Percentiles rank a stretch among this genome's conserved stretches.
Conservation (phyloP, 2,797 vertebrate species). For the Danio jaintianensis region DNA sequence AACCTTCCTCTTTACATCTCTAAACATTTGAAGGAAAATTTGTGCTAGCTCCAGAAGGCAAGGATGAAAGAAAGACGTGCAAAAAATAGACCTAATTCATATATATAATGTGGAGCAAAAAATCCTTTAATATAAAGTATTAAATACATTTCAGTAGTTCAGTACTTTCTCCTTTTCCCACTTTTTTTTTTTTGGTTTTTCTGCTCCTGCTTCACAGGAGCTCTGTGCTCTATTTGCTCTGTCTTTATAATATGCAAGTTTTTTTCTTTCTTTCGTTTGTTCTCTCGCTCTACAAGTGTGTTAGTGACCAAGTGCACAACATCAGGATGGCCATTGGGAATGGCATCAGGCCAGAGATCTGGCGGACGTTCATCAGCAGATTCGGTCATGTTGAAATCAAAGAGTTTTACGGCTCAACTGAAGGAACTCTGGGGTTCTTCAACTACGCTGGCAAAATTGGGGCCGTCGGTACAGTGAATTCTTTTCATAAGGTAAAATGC, state of each 20-base stretch:
- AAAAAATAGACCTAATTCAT: background rate
- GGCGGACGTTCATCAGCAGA: slow-evolving; percentile 77
- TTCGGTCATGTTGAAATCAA: slow-evolving; percentile 75
- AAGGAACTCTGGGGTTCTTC: slow-evolving; percentile 76
- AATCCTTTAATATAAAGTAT: no score
- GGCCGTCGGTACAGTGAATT: slow-evolving; percentile 73
- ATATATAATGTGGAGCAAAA: no score
- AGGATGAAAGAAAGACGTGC: background rate
- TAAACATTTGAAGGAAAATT: background rate
- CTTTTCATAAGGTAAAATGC: slow-evolving; percentile 70
- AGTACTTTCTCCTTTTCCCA: no score
- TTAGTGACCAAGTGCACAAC: slow-evolving; percentile 73
- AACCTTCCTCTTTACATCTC: background rate
- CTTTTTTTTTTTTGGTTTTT: no score
- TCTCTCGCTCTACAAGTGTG: slow-evolving; percentile 63
- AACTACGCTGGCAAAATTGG: slow-evolving; percentile 79
- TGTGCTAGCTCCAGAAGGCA: background rate
- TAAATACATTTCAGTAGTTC: no score
- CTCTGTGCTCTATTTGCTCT: slow-evolving; percentile 1
- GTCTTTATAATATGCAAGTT: background rate
- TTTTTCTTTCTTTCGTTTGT: background rate
- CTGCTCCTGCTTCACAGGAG: no score
- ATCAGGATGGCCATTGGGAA: slow-evolving; percentile 79
- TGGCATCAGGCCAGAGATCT: slow-evolving; percentile 77
- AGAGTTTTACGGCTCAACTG: slow-evolving; percentile 80